Evolutionary conservation across 2,113 vertebrate genomes (phyloP).

Genomic region (Falcunculus frontatus): DNA sequence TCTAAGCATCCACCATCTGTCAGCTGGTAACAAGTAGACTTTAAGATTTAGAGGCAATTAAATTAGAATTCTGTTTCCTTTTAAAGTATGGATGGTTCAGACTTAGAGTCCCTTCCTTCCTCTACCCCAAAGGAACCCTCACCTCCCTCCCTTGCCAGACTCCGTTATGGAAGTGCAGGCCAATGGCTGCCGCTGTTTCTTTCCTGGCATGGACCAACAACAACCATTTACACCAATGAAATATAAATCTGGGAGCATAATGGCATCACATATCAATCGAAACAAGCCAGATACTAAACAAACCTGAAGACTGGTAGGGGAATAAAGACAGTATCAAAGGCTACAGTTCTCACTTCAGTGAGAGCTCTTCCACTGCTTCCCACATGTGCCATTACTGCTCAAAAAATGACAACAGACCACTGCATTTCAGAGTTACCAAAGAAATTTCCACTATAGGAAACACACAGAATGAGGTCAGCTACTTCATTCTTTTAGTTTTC

Average conservation of each 20-base stretch:
- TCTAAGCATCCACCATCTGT: conserved; percentile 9
- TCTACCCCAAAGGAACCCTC: background rate
- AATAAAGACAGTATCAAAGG: background rate
- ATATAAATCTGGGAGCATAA: background rate
- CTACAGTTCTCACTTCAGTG: background rate
- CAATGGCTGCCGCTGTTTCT: background rate
- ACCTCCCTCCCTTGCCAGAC: background rate
- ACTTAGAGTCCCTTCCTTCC: background rate
- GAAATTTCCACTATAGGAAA: background rate
- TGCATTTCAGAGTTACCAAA: background rate
- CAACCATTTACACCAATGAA: background rate
- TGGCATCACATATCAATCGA: background rate
- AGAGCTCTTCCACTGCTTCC: background rate
- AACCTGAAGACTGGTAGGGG: background rate
- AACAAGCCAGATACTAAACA: background rate
- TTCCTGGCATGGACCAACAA: background rate
- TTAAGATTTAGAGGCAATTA: conserved; percentile 54
- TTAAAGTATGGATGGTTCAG: conserved; percentile 18
- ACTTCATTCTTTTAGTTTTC: background rate
- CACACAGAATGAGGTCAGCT: background rate
- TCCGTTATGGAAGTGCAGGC: background rate
- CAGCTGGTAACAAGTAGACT: conserved; percentile 51
- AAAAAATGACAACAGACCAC: background rate
- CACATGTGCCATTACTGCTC: background rate
- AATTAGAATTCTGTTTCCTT: conserved; percentile 52